Percentiles rank a stretch among this genome's conserved stretches.
Evolutionary conservation across 2,888 invertebrate genomes (phyloP).

Genomic region (Steinernema hermaphroditum): DNA sequence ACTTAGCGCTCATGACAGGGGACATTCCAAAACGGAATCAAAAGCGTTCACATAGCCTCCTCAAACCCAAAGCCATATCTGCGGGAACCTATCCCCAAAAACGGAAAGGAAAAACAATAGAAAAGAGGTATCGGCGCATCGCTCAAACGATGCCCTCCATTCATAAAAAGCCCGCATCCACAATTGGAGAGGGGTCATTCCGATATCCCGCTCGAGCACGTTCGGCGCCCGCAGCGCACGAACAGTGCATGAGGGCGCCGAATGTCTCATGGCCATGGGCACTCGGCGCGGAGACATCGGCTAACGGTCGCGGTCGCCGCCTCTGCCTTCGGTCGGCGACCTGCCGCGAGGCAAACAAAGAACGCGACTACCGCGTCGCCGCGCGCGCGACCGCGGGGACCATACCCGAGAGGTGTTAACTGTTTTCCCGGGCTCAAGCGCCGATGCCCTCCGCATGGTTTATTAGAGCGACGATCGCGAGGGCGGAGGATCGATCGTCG

Average conservation of each 20-base stretch:
- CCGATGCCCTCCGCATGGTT: conserved; percentile 25
- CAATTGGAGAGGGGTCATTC: not conserved
- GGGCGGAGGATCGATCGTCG: conserved; percentile 19
- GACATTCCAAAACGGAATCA: no score
- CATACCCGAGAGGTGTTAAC: conserved; percentile 31
- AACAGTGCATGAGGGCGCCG: not conserved
- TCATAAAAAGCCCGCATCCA: not conserved
- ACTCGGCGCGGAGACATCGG: conserved; percentile 1
- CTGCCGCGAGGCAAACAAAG: conserved; percentile 30
- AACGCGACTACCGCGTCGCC: conserved; percentile 8
- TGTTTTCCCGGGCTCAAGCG: conserved; percentile 24
- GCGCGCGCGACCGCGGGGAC: conserved; percentile 23
- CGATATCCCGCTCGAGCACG: not conserved
- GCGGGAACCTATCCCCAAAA: no score
- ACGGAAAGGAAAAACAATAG: no score
- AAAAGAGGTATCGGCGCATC: no score
- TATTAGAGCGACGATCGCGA: conserved; percentile 7
- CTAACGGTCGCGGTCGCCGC: not conserved
- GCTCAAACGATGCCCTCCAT: not conserved
- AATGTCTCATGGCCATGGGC: conserved; percentile 27
- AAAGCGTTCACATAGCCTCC: no score
- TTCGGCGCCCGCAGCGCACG: not conserved
- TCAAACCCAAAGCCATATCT: no score
- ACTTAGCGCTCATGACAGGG: no score
- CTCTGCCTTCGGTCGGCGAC: not conserved